A percentile compares a stretch with the other conserved stretches of the same genome.
phyloP scores from a whole-genome alignment of 2,888 invertebrate genomes.

The Drosophila emarginata region DNA sequence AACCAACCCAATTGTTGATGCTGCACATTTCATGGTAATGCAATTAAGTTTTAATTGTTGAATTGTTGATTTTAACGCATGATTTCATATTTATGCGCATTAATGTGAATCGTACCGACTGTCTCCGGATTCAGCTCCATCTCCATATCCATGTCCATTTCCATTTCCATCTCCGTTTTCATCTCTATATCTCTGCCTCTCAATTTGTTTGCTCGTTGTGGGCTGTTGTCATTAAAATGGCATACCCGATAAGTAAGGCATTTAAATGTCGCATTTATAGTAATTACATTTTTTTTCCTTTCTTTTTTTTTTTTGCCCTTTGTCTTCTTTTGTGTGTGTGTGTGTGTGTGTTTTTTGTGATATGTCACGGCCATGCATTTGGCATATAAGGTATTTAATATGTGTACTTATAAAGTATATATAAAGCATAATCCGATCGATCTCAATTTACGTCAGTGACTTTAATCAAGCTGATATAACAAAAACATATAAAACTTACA shows the following conservation, averaged over 20 bases:
- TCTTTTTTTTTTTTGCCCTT: constrained; percentile 4
- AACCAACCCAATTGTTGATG: constrained; percentile 59
- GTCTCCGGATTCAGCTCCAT: constrained; percentile 17
- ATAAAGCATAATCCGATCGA: constrained; percentile 2
- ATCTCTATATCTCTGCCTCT: constrained; percentile 16
- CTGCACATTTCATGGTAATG: constrained; percentile 78
- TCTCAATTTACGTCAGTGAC: no score
- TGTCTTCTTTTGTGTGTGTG: neutral
- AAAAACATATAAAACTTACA: constrained; percentile 44
- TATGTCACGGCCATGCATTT: constrained; percentile 13
- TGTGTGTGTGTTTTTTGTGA: neutral
- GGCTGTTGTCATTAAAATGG: constrained; percentile 70
- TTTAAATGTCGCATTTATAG: constrained; percentile 77
- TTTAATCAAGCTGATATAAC: no score
- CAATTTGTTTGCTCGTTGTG: constrained; percentile 18
- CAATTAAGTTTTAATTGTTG: constrained; percentile 78
- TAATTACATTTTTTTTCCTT: constrained; percentile 59
- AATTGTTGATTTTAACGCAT: constrained; percentile 79
- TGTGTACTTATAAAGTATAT: constrained; percentile 32
- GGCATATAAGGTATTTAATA: constrained; percentile 4
- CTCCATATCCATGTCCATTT: constrained; percentile 5
- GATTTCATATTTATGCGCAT: constrained; percentile 78
- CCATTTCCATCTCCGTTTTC: constrained; percentile 18
- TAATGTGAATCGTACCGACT: constrained; percentile 65
- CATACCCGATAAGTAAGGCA: constrained; percentile 72